Base-by-base conservation (phyloP, 2,888 invertebrate genomes). In the Encarsia formosa region DNA sequence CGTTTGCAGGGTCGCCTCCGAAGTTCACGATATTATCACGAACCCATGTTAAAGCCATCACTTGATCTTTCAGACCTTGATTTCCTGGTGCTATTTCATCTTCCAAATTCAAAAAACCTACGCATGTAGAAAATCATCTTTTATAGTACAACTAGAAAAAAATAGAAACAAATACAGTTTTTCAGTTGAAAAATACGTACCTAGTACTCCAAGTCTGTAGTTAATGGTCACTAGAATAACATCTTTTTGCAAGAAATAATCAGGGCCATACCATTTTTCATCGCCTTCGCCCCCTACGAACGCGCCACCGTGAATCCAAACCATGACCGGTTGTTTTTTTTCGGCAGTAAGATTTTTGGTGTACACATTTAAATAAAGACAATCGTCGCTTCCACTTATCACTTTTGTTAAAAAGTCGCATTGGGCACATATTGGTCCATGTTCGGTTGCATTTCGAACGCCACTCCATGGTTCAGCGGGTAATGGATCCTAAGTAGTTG, bases 281-380 rank as follows among this genome's bases (percentile, higher is more conserved):
- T 66, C 56, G 2, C 66, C 65, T 1, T 60, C 61, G 2, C 68
- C 68, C 2, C 29, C 5, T 0, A 44, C 8, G 20, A 66, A 71
- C 2, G 48, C 64, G 9, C 71, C 70, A 0, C 69, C 69, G 40
- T 71, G 67, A 39, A 69, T 63, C 67, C 64, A 71, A 2, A 70
- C 61, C 68, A 70, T 68, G 6, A 69, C 67, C 1, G 69, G 52
- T 20, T 32, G 54, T 5, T 48, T 29, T 11, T 2, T n/a, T 8
- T 13, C 26, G 3, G 15, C 1, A 46, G 54, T 39, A 4, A 55
- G 13, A 11, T 24, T 5, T 44, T 54, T 52, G 4, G 61, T 59
- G 53, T 66, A 70, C 4, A 72, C 65, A 37, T 72, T 72, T 5
- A 72, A 41, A 42, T 67, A 67, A 4, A 72, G 62, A 35, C 71